These are phyloP conservation scores for Cheilosia vernalis DNA, from an alignment of 2,888 invertebrate genomes.

Conservation along the genomic window DNA sequence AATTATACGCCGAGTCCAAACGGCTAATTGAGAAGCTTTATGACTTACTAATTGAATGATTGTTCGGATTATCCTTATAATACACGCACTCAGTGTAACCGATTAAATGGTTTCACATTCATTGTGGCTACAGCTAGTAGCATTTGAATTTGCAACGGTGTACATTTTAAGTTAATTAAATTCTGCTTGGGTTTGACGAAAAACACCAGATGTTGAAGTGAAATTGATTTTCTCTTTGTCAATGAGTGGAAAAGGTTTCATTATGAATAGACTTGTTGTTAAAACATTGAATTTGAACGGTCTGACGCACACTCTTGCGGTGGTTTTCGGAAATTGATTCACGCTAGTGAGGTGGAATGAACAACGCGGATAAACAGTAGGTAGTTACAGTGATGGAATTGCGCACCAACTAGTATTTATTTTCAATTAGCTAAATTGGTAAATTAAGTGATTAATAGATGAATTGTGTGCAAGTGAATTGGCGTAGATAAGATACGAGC, in stretches of 20 bases:
- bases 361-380: slow-evolving; percentile 17
- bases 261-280: neutral
- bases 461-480: neutral
- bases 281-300: slow-evolving; percentile 12
- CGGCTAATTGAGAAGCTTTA: too few relatives aligned
- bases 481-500: neutral
- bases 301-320: slow-evolving; percentile 3
- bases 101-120: slow-evolving; percentile 36
- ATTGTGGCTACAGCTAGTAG: neutral
- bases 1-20: too few relatives aligned
- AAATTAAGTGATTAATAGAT: slow-evolving; percentile 24
- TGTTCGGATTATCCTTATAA: neutral
- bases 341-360: slow-evolving; percentile 10
- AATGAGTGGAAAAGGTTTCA: slow-evolving; percentile 18
- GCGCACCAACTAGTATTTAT: neutral
- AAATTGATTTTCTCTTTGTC: slow-evolving; percentile 48
- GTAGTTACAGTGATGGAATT: slow-evolving; percentile 26
- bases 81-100: slow-evolving; percentile 34
- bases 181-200: slow-evolving; percentile 14
- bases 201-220: slow-evolving; percentile 37
- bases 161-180: slow-evolving; percentile 48
- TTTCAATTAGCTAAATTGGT: slow-evolving; percentile 35
- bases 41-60: slow-evolving; percentile 21
- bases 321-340: slow-evolving; percentile 27
- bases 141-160: slow-evolving; percentile 1